Evolutionary conservation across 2,888 invertebrate species (phyloP).

Genomic region (Plagodis pulveraria): DNA sequence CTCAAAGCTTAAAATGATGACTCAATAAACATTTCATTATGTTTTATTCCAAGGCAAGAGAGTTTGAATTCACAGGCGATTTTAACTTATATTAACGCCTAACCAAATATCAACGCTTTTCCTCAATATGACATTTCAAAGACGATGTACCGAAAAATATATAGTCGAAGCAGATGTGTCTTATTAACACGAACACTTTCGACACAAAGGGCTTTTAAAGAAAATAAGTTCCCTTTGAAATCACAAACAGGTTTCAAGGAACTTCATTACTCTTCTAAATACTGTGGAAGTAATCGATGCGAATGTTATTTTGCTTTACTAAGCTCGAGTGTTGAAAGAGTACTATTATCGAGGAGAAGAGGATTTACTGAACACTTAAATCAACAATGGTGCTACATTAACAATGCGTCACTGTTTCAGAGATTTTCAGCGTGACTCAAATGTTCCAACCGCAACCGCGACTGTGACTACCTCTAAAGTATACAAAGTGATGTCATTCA

Average conservation of each 20-base stretch:
- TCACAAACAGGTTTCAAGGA: conserved; percentile 44
- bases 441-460: conserved; percentile 51
- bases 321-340: conserved; percentile 26
- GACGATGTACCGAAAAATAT: conserved; percentile 55
- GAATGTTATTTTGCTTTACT: conserved; percentile 22
- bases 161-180: conserved; percentile 67
- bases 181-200: conserved; percentile 52
- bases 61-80: conserved; percentile 39
- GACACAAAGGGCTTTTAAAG: conserved; percentile 52
- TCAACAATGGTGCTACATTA: conserved; percentile 38
- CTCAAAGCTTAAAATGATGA: conserved; percentile 22
- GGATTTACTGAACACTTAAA: conserved; percentile 34
- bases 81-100: conserved; percentile 24
- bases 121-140: conserved; percentile 57
- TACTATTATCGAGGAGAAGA: conserved; percentile 23
- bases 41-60: conserved; percentile 14
- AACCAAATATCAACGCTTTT: conserved; percentile 56
- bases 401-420: conserved; percentile 60
- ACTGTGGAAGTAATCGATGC: conserved; percentile 22
- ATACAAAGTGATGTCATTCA: conserved; percentile 66
- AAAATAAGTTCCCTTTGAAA: conserved; percentile 45
- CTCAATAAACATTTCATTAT: conserved; percentile 6
- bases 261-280: conserved; percentile 29
- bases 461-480: conserved; percentile 48
- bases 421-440: conserved; percentile 67